Base-by-base conservation (phyloP, 1,140 invertebrate species). In the Rhizoglyphus robini region DNA sequence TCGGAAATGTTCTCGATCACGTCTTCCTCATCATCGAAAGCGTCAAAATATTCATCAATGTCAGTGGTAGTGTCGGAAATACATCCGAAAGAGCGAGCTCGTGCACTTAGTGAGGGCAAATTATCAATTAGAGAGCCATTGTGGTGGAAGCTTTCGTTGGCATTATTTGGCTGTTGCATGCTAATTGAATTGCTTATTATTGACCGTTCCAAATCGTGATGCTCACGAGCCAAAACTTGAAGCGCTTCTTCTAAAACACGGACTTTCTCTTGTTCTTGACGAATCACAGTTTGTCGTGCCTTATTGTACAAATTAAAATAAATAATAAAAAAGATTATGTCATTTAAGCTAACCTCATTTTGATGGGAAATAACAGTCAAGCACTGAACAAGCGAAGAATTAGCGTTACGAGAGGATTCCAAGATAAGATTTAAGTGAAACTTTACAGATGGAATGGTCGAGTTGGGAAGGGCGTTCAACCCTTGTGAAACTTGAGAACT, bases 1-100 rank as follows among this genome's bases (percentile, higher is more conserved):
- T 18, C 25, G 2, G 54, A 1, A 11, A 58, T 30, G 5, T 54
- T 58, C n/a, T 34, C 27, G 38, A 38, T 46, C 15, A 32, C 71
- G 68, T 75, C 73, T 70, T 72, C 74, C 74, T 74, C 75, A 69
- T 72, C 73, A 68, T 78, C 77, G 73, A 74, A 77, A 54, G 77
- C 77, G 79, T 84, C 83, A 71, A 81, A 83, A 74, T 82, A 85
- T 68, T 84, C 83, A 70, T 85, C 83, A 70, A 83, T 82, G 66
- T 82, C 82, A 23, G 81, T 81, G 74, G 63, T 79, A 5, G 63
- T 49, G 23, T 64, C 51, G 8, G 63, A 64, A 78, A 46, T 75
- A 76, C 8, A 77, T 75, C 65, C 77, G 77, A 68, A 76, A 63
- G 61, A 64, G 63, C 64, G 67, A 63, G 61, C 64, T 67, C 60